Base-by-base conservation (phyloP, 2,113 vertebrate genomes). In the Coryphaenoides rupestris region DNA sequence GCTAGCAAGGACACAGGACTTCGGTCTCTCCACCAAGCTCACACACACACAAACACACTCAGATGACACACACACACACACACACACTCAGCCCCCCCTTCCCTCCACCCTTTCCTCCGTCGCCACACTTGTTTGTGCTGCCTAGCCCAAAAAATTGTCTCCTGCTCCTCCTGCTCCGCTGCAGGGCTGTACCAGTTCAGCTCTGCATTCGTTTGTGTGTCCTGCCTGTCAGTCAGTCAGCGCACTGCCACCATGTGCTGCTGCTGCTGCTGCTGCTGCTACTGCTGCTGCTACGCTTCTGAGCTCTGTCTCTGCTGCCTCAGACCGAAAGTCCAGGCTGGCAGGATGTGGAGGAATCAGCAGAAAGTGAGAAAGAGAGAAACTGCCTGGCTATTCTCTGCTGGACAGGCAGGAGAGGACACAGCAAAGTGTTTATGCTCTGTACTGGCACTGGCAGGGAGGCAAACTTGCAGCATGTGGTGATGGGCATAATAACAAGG, bases 261-360 rank as follows among this genome's bases (percentile, higher is more conserved):
- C 9, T 9, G 33, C 33, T n/a, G n/a, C n/a, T n/a, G 28, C 28
- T 33, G 12, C 6, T n/a, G n/a, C n/a, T 40, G 33, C 33, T 40
- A 40, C 9, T 9, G 33, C 33, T n/a, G n/a, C n/a, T n/a, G 28
- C 28, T 33, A 33, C 6, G 28, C 69, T 61, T 81, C 69, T 75
- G 70, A 68, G 69, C 47, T 5, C 47, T 45, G 40, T 45, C 77
- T 79, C 73, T 75, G 73, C 74, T 74, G 79, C 70, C 69, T 66
- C 69, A 66, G 69, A 78, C 49, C 53, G 2, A 50, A 16, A 74
- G 72, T 71, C n/a, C n/a, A n/a, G n/a, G n/a, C 83, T 70, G 66
- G 7, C 24, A 71, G 21, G 55, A 83, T 74, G 72, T 81, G 13
- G 76, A 79, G 69, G 80, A 81, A 77, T 89, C 88, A 87, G 87